Evolutionary conservation across 1,140 invertebrate species (phyloP), one percentile per base, ranked within the genome.

Genomic region (Lycorma delicatula): DNA sequence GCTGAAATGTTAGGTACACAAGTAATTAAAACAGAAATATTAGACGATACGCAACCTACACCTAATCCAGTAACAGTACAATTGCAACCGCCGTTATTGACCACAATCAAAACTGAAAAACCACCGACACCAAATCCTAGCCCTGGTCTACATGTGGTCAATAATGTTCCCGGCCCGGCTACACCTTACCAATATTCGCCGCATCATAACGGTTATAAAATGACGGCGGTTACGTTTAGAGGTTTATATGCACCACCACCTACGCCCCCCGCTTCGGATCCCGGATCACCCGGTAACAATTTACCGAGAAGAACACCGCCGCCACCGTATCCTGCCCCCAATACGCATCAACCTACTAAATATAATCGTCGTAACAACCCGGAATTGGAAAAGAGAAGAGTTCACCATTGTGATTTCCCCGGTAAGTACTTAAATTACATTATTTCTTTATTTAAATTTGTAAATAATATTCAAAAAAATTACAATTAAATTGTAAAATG

Each of bases 311-410:
- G 61, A 27, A 66, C 68, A 6, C 65, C 67, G 27, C 68, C 68
- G 9, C 66, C 70, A 27, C 67, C 66, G 1, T 70, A 70, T 54
- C 54, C 61, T 4, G 55, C 60, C 22, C 60, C 62, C 20, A 16
- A n/a, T 56, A 62, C 70, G 77, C 63, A 83, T 34, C 31, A 44
- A 44, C 41, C 41, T 16, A 70, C 63, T 38, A 85, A 84, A 68
- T 95, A 94, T 76, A 96, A 97, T 75, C 79, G 94, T 60, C 80
- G 93, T 65, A 97, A 97, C 72, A 97, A 97, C 74, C 94, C 93
- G 0, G 93, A 97, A 71, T 73, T 97, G 59, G 94, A 97, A 72
- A 96, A 95, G 72, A 77, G 93, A 63, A 74, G 93, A 68, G 92
- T 96, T 62, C 94, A 97, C 72, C 92, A 92, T 72, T 97, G 94